Evolutionary conservation across 35 echinoderm and acorn worm species (phyloP), one percentile per base, ranked within the genome.

Genomic region (Lytechinus variegatus): DNA sequence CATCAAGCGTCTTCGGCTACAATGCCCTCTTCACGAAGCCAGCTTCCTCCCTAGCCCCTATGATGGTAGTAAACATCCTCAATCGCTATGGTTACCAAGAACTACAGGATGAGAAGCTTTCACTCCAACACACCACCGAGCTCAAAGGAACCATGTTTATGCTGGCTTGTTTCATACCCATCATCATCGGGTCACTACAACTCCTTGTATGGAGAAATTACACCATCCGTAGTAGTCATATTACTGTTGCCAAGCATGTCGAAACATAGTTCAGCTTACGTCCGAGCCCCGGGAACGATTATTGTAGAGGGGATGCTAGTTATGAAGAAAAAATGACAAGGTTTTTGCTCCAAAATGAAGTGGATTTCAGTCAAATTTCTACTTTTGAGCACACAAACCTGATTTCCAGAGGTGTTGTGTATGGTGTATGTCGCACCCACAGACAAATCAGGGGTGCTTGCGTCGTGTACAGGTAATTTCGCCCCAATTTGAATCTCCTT

Each of bases 11-110:
- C 27, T 99, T 98, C 95, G 98, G 98, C 12, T 98, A 97, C 96
- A 99, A 99, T 96, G 98, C 98, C 19, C 95, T 99, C 9, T 99
- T 99, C 89, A 98, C 98, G 53, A 99, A 99, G 86, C 97, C 98
- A 52, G 98, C 98, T 3, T 87, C 94, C 24, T 99, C 98, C 3
- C 54, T 98, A 24, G 97, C 98, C 9, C 98, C 98, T 12, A 98
- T 99, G 96, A 19, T 98, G 55, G 94, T 99, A 0, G 94, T 99
- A 0, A 95, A 89, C 21, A 86, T 98, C 9, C 96, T 99, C 24
- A 98, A 99, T 79, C 52, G 55, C 1, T 96, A 98, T 86, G 92
- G 96, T 11, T 99, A 99, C 86, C 71, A 97, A 72, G 89, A 91
- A 4, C 86, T 97, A 51, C 33, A 94, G 3, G 60, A 60, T 14